These are phyloP conservation scores for Gallinago nigripennis DNA, from an alignment of 2,797 vertebrate species.

Conservation along the genomic window DNA sequence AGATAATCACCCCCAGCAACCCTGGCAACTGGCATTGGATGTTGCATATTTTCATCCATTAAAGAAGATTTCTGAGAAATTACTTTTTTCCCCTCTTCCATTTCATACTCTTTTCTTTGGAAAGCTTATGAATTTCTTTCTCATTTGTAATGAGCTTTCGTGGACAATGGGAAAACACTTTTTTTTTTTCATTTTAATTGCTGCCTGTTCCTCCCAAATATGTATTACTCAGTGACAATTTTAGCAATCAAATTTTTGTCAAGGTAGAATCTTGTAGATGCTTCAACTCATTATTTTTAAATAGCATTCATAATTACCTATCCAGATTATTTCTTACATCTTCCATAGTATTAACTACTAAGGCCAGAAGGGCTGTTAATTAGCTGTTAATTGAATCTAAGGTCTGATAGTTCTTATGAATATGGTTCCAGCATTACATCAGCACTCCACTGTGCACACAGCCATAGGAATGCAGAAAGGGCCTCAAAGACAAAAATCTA, in stretches of 20 bases:
- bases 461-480: not conserved
- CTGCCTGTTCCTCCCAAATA: not conserved
- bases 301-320: conserved; percentile 39
- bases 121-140: not conserved
- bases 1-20: not conserved
- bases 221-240: conserved; percentile 3
- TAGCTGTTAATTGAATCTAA: conserved; percentile 34
- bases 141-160: not conserved
- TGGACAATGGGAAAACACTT: not conserved
- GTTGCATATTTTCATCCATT: conserved; percentile 30
- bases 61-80: not conserved
- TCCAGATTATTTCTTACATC: conserved; percentile 41
- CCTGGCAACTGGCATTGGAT: not conserved
- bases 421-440: not conserved
- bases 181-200: not conserved
- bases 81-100: not conserved
- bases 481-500: not conserved
- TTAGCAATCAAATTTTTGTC: conserved; percentile 2
- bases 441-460: accelerated
- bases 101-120: not conserved
- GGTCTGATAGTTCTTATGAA: conserved; percentile 5
- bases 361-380: conserved; percentile 51
- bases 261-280: not conserved
- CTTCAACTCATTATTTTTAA: conserved; percentile 25
- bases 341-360: not conserved